Evolutionary conservation across 2,113 vertebrate genomes (phyloP), one percentile per base, ranked within the genome.

Genomic region (Halichoeres trimaculatus): DNA sequence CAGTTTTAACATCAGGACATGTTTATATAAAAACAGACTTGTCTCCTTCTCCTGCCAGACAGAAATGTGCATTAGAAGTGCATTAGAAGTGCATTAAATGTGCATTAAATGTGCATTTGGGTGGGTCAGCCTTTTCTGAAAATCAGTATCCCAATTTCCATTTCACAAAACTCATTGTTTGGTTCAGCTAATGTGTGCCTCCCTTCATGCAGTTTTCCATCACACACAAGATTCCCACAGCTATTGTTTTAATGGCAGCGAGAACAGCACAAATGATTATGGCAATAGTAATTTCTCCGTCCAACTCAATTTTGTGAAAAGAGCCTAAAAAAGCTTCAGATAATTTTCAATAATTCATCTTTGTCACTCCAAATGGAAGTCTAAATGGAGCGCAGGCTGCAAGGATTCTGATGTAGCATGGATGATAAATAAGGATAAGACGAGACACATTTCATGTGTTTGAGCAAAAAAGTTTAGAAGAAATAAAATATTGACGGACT

Each of bases 291-390:
- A 77, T 84, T 76, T 74, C 55, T 63, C 19, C 63, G 38, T 56
- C 74, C 64, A 69, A 43, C 62, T 88, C 41, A 20, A 61, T 80
- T 79, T 81, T 41, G 76, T 83, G 77, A 85, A 73, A 79, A 78
- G 63, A 73, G 56, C 36, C 16, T 22, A 35, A n/a, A 56, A 52
- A 61, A 52, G 62, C 70, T 45, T 78, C 35, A 4, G 51, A 26
- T 66, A 30, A 60, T 72, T 83, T 88, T 89, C 70, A 90, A 86
- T 90, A 85, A 90, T 89, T 86, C 52, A 85, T 83, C 11, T 30
- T 74, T 61, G 54, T 54, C 53, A 30, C 78, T 83, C 74, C 87
- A 89, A 90, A 83, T 83, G 79, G 84, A 85, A 67, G 43, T 72
- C 76, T 83, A 83, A 83, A 85, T 78, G 59, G 65, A 56, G 57